These are phyloP conservation scores for Portunus trituberculatus DNA, from an alignment of 1,140 invertebrate genomes.

Conservation along the genomic window DNA sequence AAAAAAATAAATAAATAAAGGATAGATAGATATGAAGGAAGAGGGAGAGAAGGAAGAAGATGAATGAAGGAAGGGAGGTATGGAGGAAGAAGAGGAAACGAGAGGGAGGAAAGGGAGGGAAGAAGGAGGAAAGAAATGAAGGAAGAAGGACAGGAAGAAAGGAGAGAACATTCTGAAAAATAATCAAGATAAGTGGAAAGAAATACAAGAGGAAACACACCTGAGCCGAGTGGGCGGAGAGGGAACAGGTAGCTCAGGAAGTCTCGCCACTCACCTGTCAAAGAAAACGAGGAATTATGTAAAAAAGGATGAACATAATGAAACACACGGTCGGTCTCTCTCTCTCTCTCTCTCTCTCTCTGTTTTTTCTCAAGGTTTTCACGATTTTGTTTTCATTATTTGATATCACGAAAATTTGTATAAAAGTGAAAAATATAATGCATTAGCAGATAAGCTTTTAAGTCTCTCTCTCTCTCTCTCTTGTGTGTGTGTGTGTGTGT, in stretches of 20 bases:
- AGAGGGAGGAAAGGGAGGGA: neutral
- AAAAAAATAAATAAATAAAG: no score
- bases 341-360: neutral
- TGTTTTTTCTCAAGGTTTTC: no score
- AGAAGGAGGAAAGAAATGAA: neutral
- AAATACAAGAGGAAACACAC: neutral
- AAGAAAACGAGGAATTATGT: neutral
- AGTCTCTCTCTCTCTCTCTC: no score
- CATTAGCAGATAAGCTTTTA: no score
- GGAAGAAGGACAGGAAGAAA: neutral
- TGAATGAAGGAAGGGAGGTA: neutral
- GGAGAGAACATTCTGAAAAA: neutral
- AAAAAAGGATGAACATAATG: neutral
- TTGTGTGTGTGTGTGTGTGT: no score
- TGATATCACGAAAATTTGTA: no score
- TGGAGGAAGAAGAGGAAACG: neutral
- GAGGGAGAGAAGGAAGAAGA: no score
- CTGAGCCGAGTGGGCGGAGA: neutral
- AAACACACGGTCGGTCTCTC: no score
- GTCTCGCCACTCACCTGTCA: neutral
- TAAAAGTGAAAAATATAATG: no score
- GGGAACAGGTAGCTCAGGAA: neutral
- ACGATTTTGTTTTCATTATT: no score
- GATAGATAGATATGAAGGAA: no score
- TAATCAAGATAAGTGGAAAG: neutral